A percentile compares a stretch with the other conserved stretches of the same genome.
Evolutionary conservation across 2,797 vertebrate genomes (phyloP).

Genomic region (Taeniopygia guttata): DNA sequence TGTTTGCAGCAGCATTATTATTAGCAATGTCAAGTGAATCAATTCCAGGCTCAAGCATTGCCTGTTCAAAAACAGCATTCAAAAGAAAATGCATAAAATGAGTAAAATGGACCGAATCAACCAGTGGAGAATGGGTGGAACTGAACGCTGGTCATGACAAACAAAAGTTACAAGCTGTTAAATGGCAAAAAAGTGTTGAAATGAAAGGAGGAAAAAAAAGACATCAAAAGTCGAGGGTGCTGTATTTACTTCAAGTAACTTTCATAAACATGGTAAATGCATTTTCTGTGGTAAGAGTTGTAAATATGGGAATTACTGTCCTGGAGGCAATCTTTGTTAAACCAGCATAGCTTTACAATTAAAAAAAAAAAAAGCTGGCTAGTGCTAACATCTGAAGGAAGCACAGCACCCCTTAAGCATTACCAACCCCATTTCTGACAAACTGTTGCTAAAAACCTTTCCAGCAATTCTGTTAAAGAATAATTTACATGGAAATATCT

Average conservation of each 20-base stretch:
- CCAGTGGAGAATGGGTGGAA: not conserved
- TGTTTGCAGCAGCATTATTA: not conserved
- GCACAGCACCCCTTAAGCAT: not conserved
- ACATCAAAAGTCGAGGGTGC: not conserved
- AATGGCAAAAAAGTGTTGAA: slow-evolving; percentile 6
- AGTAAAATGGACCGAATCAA: not conserved
- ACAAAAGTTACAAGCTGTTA: slow-evolving; percentile 23
- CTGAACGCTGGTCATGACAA: not conserved
- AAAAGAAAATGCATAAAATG: not conserved
- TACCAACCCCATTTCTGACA: not conserved
- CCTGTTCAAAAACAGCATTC: not conserved
- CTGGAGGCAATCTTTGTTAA: slow-evolving; percentile 37
- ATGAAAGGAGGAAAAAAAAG: not conserved
- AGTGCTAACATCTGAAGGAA: not conserved
- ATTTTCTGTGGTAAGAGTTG: slow-evolving; percentile 28
- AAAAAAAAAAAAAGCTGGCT: not conserved
- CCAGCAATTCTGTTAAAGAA: not conserved
- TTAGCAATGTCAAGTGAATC: not conserved
- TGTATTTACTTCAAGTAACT: slow-evolving; percentile 21
- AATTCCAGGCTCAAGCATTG: not conserved
- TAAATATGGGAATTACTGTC: slow-evolving; percentile 36
- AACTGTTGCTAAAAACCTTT: not conserved
- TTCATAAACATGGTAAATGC: not conserved
- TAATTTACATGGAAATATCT: not conserved
- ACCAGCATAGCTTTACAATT: not conserved